Evolutionary conservation across 2,888 invertebrate species (phyloP), one percentile per base, ranked within the genome.

Genomic region (Apotomis betuletana): DNA sequence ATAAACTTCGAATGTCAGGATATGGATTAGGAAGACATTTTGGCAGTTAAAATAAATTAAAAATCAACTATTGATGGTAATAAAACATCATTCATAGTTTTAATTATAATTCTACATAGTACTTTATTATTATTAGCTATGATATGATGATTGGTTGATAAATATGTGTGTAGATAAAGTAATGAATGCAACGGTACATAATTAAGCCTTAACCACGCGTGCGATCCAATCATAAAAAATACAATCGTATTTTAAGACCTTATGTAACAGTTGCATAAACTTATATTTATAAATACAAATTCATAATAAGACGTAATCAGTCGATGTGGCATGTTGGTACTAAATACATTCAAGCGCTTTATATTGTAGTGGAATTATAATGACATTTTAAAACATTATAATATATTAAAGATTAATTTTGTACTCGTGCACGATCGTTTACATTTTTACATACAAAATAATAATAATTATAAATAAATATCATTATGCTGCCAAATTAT

Each of bases 21-120:
- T 27, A 44, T 64, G 64, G 58, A 64, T 44, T 65, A 55, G 51
- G 62, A 58, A 69, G 57, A 63, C 41, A 15, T 9, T 12, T 12
- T 63, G 52, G 52, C 70, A 70, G 70, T 69, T 58, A 64, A 51
- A 52, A 52, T 3, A 13, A 8, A 63, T 5, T 36, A 36, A 3
- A 13, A 4, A n/a, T 38, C 8, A n/a, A 15, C 8, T 8, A 55
- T 27, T 15, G 55, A 27, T 27, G 27, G 27, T 27, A 27, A 27
- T 27, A 27, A 27, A 27, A 2, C 27, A 27, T 27, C 27, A 27
- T 27, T 27, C 27, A 27, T 27, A 27, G 27, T 27, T 27, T 27
- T 27, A 27, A 2, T 27, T 27, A 27, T 2, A 27, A 27, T 27
- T 27, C 27, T 27, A 27, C 27, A 27, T 27, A 27, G 1, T 27